Evolutionary conservation across 1,140 invertebrate species (phyloP).

Genomic region (Nebria ingens): DNA sequence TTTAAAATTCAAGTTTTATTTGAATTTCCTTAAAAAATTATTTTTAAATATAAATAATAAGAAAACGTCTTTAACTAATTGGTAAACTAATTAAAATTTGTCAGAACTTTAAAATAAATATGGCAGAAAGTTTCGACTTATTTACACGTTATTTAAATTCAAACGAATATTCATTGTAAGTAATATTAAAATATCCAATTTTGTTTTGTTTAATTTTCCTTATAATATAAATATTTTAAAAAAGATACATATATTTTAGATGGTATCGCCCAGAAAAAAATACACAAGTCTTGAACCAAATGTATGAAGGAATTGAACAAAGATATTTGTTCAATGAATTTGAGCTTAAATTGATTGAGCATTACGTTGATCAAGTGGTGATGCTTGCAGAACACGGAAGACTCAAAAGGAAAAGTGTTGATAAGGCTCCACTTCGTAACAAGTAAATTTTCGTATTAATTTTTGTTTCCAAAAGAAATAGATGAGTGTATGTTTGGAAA

Average conservation of each 20-base stretch:
- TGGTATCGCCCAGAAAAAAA: not conserved
- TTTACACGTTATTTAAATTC: not conserved
- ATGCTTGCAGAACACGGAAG: constrained; percentile 4
- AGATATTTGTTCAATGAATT: not conserved
- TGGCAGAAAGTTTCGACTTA: not conserved
- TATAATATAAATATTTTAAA: too few species aligned
- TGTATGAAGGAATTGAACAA: not conserved
- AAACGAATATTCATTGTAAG: not conserved
- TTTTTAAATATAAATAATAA: too few species aligned
- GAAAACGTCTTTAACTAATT: too few species aligned
- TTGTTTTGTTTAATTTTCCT: too few species aligned
- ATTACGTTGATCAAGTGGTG: constrained; percentile 12
- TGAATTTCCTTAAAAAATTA: too few species aligned
- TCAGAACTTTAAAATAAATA: too few species aligned
- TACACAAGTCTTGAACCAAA: not conserved
- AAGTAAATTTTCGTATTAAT: constrained; percentile 13
- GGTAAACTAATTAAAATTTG: too few species aligned
- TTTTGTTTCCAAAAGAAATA: not conserved
- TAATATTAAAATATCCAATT: too few species aligned
- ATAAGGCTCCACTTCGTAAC: constrained; percentile 12
- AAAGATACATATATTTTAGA: too few species aligned
- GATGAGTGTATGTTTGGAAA: constrained; percentile 9
- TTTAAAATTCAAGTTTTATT: too few species aligned
- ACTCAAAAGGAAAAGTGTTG: constrained; percentile 11
- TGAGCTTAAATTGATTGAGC: constrained; percentile 7